These are phyloP conservation scores for Orchestes rusci DNA, from an alignment of 2,888 invertebrate genomes.

Conservation along the genomic window DNA sequence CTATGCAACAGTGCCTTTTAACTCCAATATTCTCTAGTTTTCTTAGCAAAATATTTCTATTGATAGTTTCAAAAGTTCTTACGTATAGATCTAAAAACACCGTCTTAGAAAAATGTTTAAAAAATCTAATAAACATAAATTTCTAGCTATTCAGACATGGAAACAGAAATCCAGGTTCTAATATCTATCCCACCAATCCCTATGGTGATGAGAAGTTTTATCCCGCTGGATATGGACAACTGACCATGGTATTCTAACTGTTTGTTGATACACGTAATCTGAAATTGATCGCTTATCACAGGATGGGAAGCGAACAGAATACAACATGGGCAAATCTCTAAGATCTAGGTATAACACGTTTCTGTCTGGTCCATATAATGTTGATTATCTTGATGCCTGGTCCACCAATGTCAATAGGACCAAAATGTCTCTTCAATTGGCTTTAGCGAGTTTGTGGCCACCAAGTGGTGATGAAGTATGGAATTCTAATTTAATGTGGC, in stretches of 20 bases:
- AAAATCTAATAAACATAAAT: too few species aligned
- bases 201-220: constrained; percentile 7
- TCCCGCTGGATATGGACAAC: constrained; percentile 13
- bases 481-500: constrained; percentile 39
- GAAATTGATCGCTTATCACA: too few species aligned
- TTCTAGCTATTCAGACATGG: constrained; percentile 17
- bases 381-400: constrained; percentile 47
- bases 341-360: constrained; percentile 53
- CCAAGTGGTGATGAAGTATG: constrained; percentile 49
- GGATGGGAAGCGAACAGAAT: constrained; percentile 54
- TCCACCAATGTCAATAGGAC: constrained; percentile 62
- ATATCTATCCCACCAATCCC: constrained; percentile 6
- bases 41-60: too few species aligned
- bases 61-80: too few species aligned
- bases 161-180: constrained; percentile 3
- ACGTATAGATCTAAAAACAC: too few species aligned
- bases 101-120: too few species aligned
- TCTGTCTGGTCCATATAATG: constrained; percentile 49
- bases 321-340: constrained; percentile 54
- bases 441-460: constrained; percentile 59
- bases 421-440: constrained; percentile 61
- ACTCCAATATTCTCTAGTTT: too few species aligned
- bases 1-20: too few species aligned
- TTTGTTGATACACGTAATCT: too few species aligned
- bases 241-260: constrained; percentile 14